Base-by-base conservation (phyloP, 2,888 invertebrate species). In the Epirrita christyi region DNA sequence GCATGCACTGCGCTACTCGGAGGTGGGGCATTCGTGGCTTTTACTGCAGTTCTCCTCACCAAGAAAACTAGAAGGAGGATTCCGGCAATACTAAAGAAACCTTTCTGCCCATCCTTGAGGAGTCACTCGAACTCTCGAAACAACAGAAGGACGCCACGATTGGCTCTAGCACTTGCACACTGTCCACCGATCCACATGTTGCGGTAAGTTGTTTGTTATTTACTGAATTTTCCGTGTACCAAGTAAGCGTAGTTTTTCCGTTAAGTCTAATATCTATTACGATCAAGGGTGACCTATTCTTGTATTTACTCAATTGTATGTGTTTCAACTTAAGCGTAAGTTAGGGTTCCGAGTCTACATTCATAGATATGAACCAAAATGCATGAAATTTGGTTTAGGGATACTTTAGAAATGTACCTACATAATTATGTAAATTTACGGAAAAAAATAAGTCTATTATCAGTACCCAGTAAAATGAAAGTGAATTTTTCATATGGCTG, bases 41-140 rank as follows among this genome's bases (percentile, higher is more conserved):
- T 93, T 0, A 94, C 94, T 55, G 94, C 94, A 8, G 93, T 95
- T 0, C 83, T 96, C 1, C 93, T 96, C 13, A 95, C 95, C 0
- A 89, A 88, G 58, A 78, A 84, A 15, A 80, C 85, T 0, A 74
- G 91, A 21, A 75, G 88, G 4, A 74, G 90, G 21, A 88, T 91
- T 2, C 87, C 90, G 0, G 86, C 87, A 14, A 64, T 91, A 71
- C 66, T 91, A 5, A 93, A 83, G 87, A 94, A 86, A 71, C 89
- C 86, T 0, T 90, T 89, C 72, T 92, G 88, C 64, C 88, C 87
- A n/a, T 84, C 83, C 0, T 66, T 86, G 71, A 86, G 78, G 66
- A 84, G 71, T 62, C 88, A 66, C 70, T 84, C 80, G 1, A 87
- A 75, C 64, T 70, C 79, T 38, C 82, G 82, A 70, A 93, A 82